These are phyloP conservation scores for Erinaceus europaeus DNA, from an alignment of 2,113 vertebrate species.

Conservation along the genomic window DNA sequence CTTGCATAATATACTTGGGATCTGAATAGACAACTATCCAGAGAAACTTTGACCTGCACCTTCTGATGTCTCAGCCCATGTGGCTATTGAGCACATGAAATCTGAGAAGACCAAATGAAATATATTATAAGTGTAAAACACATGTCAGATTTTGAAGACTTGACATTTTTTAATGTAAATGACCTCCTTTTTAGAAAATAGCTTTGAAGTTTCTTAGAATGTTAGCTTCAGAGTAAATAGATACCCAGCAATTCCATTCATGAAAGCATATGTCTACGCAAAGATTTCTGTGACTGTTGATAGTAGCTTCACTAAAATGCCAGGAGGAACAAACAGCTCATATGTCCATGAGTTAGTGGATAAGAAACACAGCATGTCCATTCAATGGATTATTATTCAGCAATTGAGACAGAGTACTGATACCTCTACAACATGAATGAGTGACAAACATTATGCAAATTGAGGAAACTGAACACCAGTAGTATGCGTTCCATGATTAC, in stretches of 20 bases:
- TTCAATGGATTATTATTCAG: neutral
- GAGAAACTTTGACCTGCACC: neutral
- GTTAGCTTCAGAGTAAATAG: neutral
- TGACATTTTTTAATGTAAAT: neutral
- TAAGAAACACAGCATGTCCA: neutral
- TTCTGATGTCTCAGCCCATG: neutral
- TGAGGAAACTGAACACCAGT: neutral
- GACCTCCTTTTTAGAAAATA: neutral
- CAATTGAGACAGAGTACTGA: neutral
- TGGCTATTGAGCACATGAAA: neutral
- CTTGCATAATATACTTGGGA: neutral
- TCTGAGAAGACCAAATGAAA: neutral
- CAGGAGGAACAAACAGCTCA: constrained; percentile 6
- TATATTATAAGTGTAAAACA: neutral
- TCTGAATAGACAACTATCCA: neutral
- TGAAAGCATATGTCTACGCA: neutral
- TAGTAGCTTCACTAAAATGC: neutral
- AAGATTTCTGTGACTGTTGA: neutral
- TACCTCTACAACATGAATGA: neutral
- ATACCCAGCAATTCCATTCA: neutral
- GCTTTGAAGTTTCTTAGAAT: constrained; percentile 25
- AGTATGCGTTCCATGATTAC: neutral
- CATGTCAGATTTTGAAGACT: neutral
- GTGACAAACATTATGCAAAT: neutral
- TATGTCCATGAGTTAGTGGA: neutral